Base-by-base conservation (phyloP, 2,113 vertebrate genomes). In the Prunella fulvescens region DNA sequence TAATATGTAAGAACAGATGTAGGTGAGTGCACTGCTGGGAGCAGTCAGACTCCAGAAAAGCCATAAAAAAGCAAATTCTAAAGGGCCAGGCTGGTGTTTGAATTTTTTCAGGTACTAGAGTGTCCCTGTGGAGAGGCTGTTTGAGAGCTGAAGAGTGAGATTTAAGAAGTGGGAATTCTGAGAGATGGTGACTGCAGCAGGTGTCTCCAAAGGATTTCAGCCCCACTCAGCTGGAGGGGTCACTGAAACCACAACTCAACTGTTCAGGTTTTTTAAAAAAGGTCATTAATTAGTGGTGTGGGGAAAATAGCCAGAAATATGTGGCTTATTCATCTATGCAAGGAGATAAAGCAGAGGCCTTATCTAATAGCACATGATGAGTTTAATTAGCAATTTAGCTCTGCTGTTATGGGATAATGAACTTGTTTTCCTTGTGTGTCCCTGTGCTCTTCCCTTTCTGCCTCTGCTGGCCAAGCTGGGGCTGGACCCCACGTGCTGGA, bases 341-440 rank as follows among this genome's bases (percentile, higher is more conserved):
- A 78, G 73, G 0, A 93, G 81, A 54, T 42, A 82, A 73, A 92
- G 39, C 58, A 28, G 58, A 90, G 33, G 33, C 54, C 42, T 92
- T 91, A 65, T 87, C 53, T 85, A 62, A 85, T 50, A 87, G 84
- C 54, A 85, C 19, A 12, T 39, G 53, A 90, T 85, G 67, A 57
- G 53, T 85, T 96, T 86, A 95, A 94, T 95, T 93, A 95, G 88
- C 90, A 88, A 50, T 74, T 80, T 42, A 90, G 67, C 77, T 81
- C 29, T 85, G 81, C 65, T 79, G 18, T 57, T 64, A 19, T 45
- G 69, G 78, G 39, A 69, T 56, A 60, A 91, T 45, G 70, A 67
- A 76, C n/a, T 58, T 47, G 1, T 31, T 64, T 76, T 87, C 78
- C 37, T n/a, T 8, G 13, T 4, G 14, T 42, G 31, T 81, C 57